Conservation (phyloP, 2,888 invertebrate species). For the Julus scanicus region DNA sequence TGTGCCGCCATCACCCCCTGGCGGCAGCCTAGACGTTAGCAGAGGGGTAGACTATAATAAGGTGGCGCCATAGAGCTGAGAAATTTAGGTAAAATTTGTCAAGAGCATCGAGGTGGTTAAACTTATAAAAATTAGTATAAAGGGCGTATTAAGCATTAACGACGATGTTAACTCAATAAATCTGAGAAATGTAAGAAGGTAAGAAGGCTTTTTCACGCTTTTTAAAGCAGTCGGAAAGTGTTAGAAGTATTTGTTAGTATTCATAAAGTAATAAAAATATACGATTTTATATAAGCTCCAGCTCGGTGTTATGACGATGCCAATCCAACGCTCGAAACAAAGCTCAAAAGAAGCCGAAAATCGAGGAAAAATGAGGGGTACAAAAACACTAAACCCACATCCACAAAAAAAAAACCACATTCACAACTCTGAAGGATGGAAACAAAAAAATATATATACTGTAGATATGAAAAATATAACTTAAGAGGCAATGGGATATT, state of each 20-base stretch:
- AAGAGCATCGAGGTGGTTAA: neutral
- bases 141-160: neutral
- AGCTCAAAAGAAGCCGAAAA: constrained; percentile 12
- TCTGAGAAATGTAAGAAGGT: no score
- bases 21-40: neutral
- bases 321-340: no score
- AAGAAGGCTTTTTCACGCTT: no score
- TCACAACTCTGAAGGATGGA: no score
- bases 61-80: neutral
- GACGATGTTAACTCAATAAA: neutral
- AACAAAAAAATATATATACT: no score
- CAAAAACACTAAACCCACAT: neutral
- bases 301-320: no score
- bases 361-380: neutral
- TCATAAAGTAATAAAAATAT: constrained; percentile 8
- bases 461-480: no score
- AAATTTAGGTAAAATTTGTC: neutral
- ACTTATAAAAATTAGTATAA: neutral
- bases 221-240: constrained; percentile 10
- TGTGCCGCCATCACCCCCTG: neutral
- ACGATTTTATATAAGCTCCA: neutral
- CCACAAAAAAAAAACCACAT: neutral
- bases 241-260: constrained; percentile 14
- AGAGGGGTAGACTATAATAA: no score
- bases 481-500: no score